A percentile compares a stretch with the other conserved stretches of the same genome.
phyloP scores from a whole-genome alignment of 2,113 vertebrate species.

The Lasiurus borealis region DNA sequence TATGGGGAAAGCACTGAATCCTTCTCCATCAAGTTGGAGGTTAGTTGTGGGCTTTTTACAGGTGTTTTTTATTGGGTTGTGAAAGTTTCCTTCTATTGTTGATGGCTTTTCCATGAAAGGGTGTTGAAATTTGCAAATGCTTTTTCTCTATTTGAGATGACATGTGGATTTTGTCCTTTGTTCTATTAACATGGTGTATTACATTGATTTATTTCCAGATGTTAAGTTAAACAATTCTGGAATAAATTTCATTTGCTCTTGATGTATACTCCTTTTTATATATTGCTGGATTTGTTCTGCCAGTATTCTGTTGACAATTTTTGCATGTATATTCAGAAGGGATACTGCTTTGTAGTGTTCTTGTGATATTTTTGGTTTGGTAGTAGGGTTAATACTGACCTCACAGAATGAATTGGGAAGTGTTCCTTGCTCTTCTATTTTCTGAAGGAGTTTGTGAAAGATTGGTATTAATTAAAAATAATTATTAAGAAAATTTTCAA shows the following conservation, averaged over 20 bases:
- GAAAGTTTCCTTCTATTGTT: neutral
- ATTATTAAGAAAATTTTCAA: slow-evolving; percentile 21
- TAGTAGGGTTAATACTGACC: neutral
- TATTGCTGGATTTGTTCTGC: neutral
- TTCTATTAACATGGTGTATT: neutral
- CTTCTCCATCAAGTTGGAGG: neutral
- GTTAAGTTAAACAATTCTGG: slow-evolving; percentile 8
- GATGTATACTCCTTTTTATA: slow-evolving; percentile 11
- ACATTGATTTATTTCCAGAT: neutral
- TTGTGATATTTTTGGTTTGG: neutral
- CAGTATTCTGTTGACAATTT: neutral
- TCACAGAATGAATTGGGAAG: neutral
- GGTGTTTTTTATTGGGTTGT: neutral
- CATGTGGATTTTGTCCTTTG: neutral
- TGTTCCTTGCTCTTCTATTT: neutral
- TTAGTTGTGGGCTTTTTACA: neutral
- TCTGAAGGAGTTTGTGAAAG: neutral
- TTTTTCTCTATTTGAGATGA: neutral
- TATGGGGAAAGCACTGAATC: neutral
- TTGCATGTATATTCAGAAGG: neutral
- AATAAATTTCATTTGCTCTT: slow-evolving; percentile 21
- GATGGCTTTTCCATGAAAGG: slow-evolving; percentile 19
- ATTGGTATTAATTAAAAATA: neutral
- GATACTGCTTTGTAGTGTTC: neutral
- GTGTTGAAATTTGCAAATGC: neutral